Evolutionary conservation across 2,888 invertebrate genomes (phyloP).

Genomic region (Drosophila meridiana): DNA sequence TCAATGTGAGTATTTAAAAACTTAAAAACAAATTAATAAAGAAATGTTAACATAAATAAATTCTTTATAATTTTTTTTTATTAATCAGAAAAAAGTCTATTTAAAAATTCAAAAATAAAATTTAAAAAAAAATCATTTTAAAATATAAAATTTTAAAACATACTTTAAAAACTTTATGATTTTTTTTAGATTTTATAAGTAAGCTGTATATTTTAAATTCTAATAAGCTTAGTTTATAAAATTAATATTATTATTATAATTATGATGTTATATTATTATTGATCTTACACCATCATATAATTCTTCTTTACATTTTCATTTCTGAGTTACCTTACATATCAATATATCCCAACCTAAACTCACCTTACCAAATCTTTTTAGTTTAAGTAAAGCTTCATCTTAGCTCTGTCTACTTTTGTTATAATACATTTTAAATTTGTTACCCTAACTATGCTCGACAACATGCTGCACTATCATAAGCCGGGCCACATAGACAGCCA

Average conservation of each 20-base stretch:
- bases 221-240: too few species aligned
- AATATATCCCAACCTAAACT: neutral
- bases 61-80: too few species aligned
- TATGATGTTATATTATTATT: neutral
- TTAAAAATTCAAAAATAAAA: too few species aligned
- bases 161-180: too few species aligned
- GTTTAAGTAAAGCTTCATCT: neutral
- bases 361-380: neutral
- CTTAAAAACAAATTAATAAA: too few species aligned
- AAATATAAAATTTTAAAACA: too few species aligned
- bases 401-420: neutral
- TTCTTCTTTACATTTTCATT: too few species aligned
- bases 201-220: neutral
- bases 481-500: conserved; percentile 4
- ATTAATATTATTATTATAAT: neutral
- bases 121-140: too few species aligned
- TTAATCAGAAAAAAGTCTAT: too few species aligned
- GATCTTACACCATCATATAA: neutral
- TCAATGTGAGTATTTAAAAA: too few species aligned
- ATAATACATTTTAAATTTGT: neutral
- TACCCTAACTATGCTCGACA: neutral
- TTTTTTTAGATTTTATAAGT: too few species aligned
- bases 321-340: neutral
- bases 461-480: neutral
- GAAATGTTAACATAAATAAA: too few species aligned